Conservation (phyloP, 2,113 vertebrate species). For the Indicator indicator region DNA sequence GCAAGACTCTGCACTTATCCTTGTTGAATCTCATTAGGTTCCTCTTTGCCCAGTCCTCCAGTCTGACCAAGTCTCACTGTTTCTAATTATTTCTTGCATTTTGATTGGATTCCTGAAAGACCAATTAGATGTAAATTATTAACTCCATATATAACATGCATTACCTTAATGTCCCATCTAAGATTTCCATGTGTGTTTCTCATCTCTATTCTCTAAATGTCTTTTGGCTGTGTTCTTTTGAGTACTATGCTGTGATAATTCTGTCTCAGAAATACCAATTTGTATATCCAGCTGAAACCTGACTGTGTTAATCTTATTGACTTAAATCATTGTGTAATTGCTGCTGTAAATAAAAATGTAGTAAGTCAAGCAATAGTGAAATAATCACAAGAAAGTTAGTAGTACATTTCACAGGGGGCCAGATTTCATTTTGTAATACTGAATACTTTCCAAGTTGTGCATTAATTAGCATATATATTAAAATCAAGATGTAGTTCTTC, state of each 20-base stretch:
- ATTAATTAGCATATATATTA: background rate
- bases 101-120: background rate
- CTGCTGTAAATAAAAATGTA: background rate
- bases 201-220: background rate
- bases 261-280: background rate
- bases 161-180: background rate
- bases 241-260: background rate
- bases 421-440: background rate
- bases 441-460: background rate
- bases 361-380: background rate
- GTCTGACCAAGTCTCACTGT: no score
- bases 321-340: background rate
- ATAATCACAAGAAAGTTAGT: background rate
- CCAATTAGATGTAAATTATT: background rate
- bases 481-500: background rate
- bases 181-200: background rate
- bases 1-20: no score
- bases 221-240: background rate
- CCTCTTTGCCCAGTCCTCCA: no score
- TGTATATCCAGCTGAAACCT: background rate
- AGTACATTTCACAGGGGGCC: background rate
- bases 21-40: no score
- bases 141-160: rapidly evolving
- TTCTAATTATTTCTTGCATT: background rate
- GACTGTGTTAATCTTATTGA: background rate